A percentile compares a stretch with the other conserved stretches of the same genome.
These are phyloP conservation scores for Podargus strigoides DNA, from an alignment of 2,797 vertebrate genomes.

Conservation along the genomic window DNA sequence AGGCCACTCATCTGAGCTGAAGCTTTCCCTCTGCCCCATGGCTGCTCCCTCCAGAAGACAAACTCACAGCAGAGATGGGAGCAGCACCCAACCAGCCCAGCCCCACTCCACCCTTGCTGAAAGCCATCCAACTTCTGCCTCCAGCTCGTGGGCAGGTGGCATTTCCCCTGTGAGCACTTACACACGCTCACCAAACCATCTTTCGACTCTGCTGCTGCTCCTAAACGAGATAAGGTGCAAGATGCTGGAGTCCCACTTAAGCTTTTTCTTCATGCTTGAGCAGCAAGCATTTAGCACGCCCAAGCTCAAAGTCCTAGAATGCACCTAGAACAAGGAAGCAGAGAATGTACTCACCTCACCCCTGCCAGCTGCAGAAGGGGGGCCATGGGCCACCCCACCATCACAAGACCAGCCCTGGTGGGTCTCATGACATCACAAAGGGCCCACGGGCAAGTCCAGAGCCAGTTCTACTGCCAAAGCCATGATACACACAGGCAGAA, in stretches of 20 bases:
- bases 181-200: background rate
- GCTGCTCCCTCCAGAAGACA: background rate
- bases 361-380: accelerated
- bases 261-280: background rate
- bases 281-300: background rate
- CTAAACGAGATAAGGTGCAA: background rate
- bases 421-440: accelerated
- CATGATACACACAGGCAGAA: accelerated
- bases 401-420: accelerated
- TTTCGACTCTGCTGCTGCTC: background rate
- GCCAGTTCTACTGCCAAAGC: background rate
- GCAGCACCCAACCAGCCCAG: background rate
- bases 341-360: accelerated
- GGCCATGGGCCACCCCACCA: accelerated
- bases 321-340: background rate
- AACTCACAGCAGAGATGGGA: background rate
- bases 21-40: background rate
- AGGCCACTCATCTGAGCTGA: background rate
- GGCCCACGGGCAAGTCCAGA: accelerated
- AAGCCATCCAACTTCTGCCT: background rate
- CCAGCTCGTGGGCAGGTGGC: background rate
- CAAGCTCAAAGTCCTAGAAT: background rate
- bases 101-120: background rate
- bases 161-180: background rate
- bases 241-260: background rate